Conservation (phyloP, 1,140 invertebrate species). For the Hycleus phaleratus region DNA sequence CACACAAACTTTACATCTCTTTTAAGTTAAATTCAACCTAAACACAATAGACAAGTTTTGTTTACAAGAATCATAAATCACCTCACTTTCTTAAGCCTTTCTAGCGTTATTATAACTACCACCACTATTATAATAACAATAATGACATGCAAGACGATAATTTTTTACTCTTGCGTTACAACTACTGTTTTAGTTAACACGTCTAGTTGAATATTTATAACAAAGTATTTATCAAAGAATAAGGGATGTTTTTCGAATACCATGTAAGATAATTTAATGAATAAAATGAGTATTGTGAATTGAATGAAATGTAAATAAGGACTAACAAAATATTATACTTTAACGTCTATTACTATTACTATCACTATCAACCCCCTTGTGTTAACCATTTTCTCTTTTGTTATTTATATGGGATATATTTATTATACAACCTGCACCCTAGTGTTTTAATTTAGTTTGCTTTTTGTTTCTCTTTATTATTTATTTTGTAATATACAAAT, state of each 20-base stretch:
- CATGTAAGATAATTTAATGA: too few species aligned
- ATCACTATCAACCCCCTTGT: too few species aligned
- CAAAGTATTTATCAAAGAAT: constrained; percentile 5
- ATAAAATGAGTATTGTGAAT: background rate
- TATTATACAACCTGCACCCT: constrained; percentile 2
- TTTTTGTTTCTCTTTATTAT: too few species aligned
- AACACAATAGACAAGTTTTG: background rate
- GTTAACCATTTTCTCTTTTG: background rate
- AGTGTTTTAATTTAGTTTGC: constrained; percentile 10
- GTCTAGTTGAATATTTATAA: constrained; percentile 8
- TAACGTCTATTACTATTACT: background rate
- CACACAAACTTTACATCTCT: too few species aligned
- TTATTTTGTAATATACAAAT: too few species aligned
- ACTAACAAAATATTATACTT: constrained; percentile 10
- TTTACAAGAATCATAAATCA: constrained; percentile 2
- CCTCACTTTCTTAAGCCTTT: background rate
- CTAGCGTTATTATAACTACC: too few species aligned
- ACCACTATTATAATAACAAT: background rate
- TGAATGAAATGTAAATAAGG: constrained; percentile 10
- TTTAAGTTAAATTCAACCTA: too few species aligned
- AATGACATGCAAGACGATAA: constrained; percentile 3
- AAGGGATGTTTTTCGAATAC: too few species aligned
- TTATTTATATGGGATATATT: constrained; percentile 6
- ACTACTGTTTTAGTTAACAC: background rate
- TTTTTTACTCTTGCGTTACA: constrained; percentile 6